phyloP scores from a whole-genome alignment of 2,888 invertebrate species.

The Rotaria socialis region DNA sequence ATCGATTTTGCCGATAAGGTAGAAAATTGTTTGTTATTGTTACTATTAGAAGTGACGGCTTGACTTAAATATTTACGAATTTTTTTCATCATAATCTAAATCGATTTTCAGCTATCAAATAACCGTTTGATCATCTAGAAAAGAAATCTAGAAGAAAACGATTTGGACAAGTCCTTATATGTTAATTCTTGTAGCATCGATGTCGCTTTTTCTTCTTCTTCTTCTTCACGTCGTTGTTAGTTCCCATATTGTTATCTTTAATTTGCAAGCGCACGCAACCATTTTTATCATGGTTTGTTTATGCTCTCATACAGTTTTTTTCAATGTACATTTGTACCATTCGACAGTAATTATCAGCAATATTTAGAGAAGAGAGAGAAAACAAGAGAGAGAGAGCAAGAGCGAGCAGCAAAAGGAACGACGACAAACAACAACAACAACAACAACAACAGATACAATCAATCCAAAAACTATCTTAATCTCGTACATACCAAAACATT shows the following conservation, averaged over 20 bases:
- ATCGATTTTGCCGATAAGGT: neutral
- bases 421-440: neutral
- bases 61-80: neutral
- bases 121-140: neutral
- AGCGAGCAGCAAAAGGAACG: neutral
- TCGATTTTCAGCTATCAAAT: neutral
- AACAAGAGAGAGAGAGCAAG: neutral
- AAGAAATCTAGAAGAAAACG: neutral
- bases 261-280: neutral
- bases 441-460: neutral
- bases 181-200: neutral
- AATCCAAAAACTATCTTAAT: neutral
- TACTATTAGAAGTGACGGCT: neutral
- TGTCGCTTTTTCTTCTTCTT: neutral
- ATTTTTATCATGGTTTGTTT: neutral
- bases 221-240: neutral
- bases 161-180: neutral
- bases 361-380: neutral
- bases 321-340: neutral
- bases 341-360: neutral
- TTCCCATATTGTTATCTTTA: constrained; percentile 1
- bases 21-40: neutral
- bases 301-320: neutral
- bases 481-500: neutral
- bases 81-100: neutral